phyloP scores from a whole-genome alignment of 1,140 invertebrate genomes.

The Belonocnema kinseyi region DNA sequence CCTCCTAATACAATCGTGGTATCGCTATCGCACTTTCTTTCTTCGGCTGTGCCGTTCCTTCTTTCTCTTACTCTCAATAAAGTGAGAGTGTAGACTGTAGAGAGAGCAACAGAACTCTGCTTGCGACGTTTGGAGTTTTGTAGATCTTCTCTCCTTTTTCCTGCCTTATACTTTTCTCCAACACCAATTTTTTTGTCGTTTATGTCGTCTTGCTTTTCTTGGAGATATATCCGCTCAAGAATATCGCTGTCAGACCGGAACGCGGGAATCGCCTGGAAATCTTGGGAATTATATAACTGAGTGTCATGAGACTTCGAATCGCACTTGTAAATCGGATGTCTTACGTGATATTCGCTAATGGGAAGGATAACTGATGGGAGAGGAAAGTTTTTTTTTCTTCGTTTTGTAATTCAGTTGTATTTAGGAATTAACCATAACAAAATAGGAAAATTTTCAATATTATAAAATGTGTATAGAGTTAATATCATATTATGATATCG shows the following conservation, averaged over 20 bases:
- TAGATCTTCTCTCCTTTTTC: slow-evolving; percentile 37
- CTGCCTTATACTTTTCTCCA: slow-evolving; percentile 39
- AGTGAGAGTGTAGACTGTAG: background rate
- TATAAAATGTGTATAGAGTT: too few species aligned
- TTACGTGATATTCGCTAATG: too few species aligned
- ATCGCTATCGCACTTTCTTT: slow-evolving; percentile 41
- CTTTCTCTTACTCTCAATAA: slow-evolving; percentile 38
- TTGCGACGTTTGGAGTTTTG: slow-evolving; percentile 41
- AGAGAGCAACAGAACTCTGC: slow-evolving; percentile 33
- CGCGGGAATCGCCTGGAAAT: too few species aligned
- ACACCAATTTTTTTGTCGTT: slow-evolving; percentile 17
- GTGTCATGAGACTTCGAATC: too few species aligned
- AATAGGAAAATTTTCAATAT: too few species aligned
- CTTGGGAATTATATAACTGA: too few species aligned
- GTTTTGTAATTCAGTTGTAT: too few species aligned
- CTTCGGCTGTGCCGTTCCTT: slow-evolving; percentile 37
- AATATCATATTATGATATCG: background rate
- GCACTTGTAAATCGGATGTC: too few species aligned
- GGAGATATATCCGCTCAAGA: background rate
- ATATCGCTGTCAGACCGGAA: too few species aligned
- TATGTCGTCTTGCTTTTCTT: background rate
- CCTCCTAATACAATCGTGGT: slow-evolving; percentile 28
- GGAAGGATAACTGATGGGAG: too few species aligned
- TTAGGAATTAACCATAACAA: too few species aligned
- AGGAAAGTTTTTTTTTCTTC: too few species aligned